Evolutionary conservation across 2,888 invertebrate genomes (phyloP), one percentile per base, ranked within the genome.

Genomic region (Griposia aprilina): DNA sequence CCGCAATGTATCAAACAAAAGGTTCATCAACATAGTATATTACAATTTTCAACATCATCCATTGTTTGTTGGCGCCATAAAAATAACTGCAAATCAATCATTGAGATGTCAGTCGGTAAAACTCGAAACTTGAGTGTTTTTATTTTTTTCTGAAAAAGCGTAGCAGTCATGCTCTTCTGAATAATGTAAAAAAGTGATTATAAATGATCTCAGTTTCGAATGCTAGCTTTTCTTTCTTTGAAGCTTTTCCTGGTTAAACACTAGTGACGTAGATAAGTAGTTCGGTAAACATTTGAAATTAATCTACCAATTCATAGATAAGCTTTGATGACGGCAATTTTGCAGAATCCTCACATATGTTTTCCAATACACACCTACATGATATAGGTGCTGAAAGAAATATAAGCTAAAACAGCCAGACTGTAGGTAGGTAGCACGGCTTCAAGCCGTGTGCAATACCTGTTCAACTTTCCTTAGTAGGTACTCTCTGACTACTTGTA

Each of bases 381-480:
- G 74, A 20, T 5, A 67, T 4, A 45, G 41, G 11, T 41, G 20
- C 75, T 80, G 71, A 68, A 82, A 55, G 48, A 73, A 68, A 62
- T 76, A 73, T 63, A 55, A 74, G 73, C 77, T 63, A 74, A 67
- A 71, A 68, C 52, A 30, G 30, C 13, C 66, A 76, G 50, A 73
- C 67, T 30, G 70, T 79, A 71, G 55, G 62, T 55, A 80, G 63
- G 73, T 67, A 48, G 66, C 67, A 77, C 55, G 55, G 52, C 69
- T 73, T 75, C 50, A 73, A 66, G 65, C 79, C 84, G 84, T 84
- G 82, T 85, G 84, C 84, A 84, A 85, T 85, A 82, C 80, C 74
- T 79, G 79, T 79, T 76, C 84, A 85, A 79, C 85, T 84, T 85
- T 84, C 84, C 84, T 62, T 84, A 84, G 79, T 82, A 65, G 84